phyloP scores from a whole-genome alignment of 2,888 invertebrate genomes.

The Cheilosia urbana region DNA sequence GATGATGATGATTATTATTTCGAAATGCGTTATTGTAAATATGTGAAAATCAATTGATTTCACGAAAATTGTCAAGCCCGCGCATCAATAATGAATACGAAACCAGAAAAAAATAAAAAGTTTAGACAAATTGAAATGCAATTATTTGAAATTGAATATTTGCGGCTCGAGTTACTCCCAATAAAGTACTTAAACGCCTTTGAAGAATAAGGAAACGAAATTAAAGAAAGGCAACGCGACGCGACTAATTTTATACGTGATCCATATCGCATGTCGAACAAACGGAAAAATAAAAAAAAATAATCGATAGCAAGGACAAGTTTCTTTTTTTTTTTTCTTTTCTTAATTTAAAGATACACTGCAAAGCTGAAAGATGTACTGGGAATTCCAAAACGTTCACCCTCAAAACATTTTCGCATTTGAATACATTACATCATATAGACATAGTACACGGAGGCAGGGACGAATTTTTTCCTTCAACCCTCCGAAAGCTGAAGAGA shows the following conservation, averaged over 20 bases:
- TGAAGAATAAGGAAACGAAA: slow-evolving; percentile 62
- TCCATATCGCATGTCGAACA: slow-evolving; percentile 34
- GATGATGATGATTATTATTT: too few species aligned
- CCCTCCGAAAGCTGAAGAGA: slow-evolving; percentile 8
- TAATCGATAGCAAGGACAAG: slow-evolving; percentile 67
- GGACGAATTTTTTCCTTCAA: slow-evolving; percentile 44
- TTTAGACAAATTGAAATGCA: slow-evolving; percentile 72
- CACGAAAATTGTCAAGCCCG: neutral
- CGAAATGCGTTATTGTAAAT: too few species aligned
- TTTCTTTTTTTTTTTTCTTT: slow-evolving; percentile 43
- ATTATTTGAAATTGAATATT: slow-evolving; percentile 75
- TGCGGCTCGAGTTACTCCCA: slow-evolving; percentile 73
- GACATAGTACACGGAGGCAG: neutral
- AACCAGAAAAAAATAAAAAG: slow-evolving; percentile 54
- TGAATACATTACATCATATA: slow-evolving; percentile 65
- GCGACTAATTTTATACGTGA: slow-evolving; percentile 67
- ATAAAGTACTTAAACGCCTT: slow-evolving; percentile 67
- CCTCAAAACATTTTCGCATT: slow-evolving; percentile 66
- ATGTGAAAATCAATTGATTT: too few species aligned
- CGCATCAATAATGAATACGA: slow-evolving; percentile 26
- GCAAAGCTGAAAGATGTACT: slow-evolving; percentile 26
- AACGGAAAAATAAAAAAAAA: neutral
- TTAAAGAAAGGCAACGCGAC: slow-evolving; percentile 38
- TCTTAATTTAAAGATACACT: slow-evolving; percentile 69
- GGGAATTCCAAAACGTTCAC: slow-evolving; percentile 69